Percentiles rank a stretch among this genome's conserved stretches.
phyloP scores from a whole-genome alignment of 2,888 invertebrate genomes.

The Macaria notata region DNA sequence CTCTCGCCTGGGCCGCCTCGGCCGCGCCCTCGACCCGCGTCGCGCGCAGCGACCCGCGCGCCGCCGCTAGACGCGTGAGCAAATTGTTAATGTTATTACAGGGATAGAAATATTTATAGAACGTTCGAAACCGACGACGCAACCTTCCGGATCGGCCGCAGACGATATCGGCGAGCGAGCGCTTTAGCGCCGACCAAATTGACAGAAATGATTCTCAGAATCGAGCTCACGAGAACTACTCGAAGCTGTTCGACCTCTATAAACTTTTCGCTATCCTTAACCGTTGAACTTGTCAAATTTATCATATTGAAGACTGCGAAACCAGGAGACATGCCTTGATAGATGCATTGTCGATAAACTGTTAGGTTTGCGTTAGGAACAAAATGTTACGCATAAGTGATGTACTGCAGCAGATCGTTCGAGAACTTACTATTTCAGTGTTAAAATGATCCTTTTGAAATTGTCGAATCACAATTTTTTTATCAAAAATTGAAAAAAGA shows the following conservation, averaged over 20 bases:
- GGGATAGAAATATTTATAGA: slow-evolving; percentile 56
- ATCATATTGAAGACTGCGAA: slow-evolving; percentile 36
- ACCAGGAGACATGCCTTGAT: slow-evolving; percentile 34
- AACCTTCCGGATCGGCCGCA: slow-evolving; percentile 7
- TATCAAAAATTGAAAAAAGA: slow-evolving; percentile 1
- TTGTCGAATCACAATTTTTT: slow-evolving; percentile 1
- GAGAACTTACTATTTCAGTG: no score
- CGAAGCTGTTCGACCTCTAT: slow-evolving; percentile 17
- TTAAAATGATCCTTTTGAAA: neutral
- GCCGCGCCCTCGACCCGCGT: slow-evolving; percentile 25
- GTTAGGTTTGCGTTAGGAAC: no score
- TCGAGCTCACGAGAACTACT: slow-evolving; percentile 2
- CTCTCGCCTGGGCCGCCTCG: neutral
- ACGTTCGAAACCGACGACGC: slow-evolving; percentile 37
- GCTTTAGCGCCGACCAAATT: neutral
- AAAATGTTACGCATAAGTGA: neutral
- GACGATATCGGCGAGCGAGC: neutral
- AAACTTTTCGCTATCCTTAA: slow-evolving; percentile 22
- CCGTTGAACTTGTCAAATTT: slow-evolving; percentile 25
- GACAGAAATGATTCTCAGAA: neutral
- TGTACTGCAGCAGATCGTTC: no score
- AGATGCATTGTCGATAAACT: slow-evolving; percentile 14
- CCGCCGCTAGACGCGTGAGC: slow-evolving; percentile 42
- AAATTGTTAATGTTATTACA: slow-evolving; percentile 43
- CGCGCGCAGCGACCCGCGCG: slow-evolving; percentile 52